Conservation (phyloP, 2,888 invertebrate genomes). For the Coenonympha glycerion region DNA sequence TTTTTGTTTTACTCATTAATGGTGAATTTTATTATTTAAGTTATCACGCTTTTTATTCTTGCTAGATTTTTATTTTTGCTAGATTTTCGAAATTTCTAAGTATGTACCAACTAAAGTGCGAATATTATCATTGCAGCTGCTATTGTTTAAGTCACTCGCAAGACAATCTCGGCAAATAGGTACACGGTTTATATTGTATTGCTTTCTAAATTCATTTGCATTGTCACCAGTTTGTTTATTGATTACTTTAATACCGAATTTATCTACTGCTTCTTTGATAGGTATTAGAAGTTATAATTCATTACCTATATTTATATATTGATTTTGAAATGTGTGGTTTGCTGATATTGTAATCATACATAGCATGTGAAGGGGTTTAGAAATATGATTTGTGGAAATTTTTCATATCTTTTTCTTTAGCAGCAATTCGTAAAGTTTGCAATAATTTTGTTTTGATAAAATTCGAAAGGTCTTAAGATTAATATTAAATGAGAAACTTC, state of each 20-base stretch:
- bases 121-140: slow-evolving; percentile 70
- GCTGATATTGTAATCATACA: slow-evolving; percentile 14
- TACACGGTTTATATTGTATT: slow-evolving; percentile 61
- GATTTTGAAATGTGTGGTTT: slow-evolving; percentile 24
- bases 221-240: slow-evolving; percentile 14
- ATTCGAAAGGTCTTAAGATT: background rate
- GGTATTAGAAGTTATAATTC: slow-evolving; percentile 19
- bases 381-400: slow-evolving; percentile 15
- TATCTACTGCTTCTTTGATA: slow-evolving; percentile 20
- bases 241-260: background rate
- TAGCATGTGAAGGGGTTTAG: slow-evolving; percentile 25
- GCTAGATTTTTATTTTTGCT: slow-evolving; percentile 16
- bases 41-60: slow-evolving; percentile 16
- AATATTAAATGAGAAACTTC: slow-evolving; percentile 4
- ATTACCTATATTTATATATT: slow-evolving; percentile 7
- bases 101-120: slow-evolving; percentile 52
- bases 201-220: slow-evolving; percentile 44
- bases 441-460: background rate
- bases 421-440: background rate
- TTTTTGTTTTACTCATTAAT: background rate
- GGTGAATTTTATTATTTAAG: background rate
- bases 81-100: slow-evolving; percentile 12
- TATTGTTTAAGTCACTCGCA: slow-evolving; percentile 75
- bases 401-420: slow-evolving; percentile 1
- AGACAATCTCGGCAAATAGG: slow-evolving; percentile 71